phyloP scores from a whole-genome alignment of 1,140 invertebrate genomes.

The Calliopsis andreniformis region DNA sequence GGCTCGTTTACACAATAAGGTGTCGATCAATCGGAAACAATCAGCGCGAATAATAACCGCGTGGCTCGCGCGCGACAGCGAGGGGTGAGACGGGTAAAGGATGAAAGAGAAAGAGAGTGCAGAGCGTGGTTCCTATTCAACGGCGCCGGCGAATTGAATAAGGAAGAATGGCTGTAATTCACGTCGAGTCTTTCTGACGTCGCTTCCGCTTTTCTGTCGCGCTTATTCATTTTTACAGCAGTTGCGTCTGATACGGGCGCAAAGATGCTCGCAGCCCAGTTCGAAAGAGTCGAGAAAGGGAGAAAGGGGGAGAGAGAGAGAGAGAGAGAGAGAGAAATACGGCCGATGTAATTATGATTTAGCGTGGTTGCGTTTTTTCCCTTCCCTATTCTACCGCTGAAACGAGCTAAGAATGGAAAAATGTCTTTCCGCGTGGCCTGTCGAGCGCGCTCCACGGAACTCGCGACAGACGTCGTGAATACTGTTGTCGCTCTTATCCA shows the following conservation, averaged over 20 bases:
- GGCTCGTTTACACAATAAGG: slow-evolving; percentile 39
- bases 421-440: neutral
- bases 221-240: slow-evolving; percentile 50
- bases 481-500: neutral
- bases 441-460: neutral
- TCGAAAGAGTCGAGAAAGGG: slow-evolving; percentile 29
- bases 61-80: too few relatives aligned
- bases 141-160: slow-evolving; percentile 31
- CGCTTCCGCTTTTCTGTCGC: slow-evolving; percentile 31
- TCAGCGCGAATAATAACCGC: slow-evolving; percentile 37
- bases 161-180: slow-evolving; percentile 45
- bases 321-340: too few relatives aligned
- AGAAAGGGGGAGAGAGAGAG: too few relatives aligned
- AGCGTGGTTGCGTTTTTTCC: neutral
- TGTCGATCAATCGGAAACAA: slow-evolving; percentile 48
- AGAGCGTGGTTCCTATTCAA: slow-evolving; percentile 10
- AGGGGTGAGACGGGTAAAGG: too few relatives aligned
- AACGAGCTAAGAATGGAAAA: neutral
- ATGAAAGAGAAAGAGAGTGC: neutral
- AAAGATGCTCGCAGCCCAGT: slow-evolving; percentile 46
- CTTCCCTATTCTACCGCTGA: too few relatives aligned
- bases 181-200: slow-evolving; percentile 43
- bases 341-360: slow-evolving; percentile 49
- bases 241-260: slow-evolving; percentile 36
- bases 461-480: slow-evolving; percentile 7